Evolutionary conservation across 1,140 invertebrate species (phyloP).

Genomic region (Drosophila pachea): DNA sequence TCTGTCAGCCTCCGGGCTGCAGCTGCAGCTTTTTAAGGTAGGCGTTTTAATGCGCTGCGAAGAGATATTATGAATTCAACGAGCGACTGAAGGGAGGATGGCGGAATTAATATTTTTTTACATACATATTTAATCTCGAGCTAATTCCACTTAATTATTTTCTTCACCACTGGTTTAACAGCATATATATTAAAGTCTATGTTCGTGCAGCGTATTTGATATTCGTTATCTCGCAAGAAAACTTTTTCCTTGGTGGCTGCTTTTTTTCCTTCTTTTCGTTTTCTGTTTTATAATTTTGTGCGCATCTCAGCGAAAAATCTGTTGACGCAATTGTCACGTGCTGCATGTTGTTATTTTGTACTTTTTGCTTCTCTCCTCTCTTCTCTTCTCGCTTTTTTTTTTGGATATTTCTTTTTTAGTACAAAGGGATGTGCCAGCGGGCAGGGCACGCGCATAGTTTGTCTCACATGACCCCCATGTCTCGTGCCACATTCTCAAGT

Average conservation of each 20-base stretch:
- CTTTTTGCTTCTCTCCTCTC: too few relatives aligned
- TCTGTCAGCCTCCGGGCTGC: conserved; percentile 4
- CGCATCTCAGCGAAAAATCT: conserved; percentile 77
- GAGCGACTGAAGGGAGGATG: too few relatives aligned
- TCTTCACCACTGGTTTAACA: not conserved
- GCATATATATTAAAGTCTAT: too few relatives aligned
- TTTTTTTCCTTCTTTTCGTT: conserved; percentile 12
- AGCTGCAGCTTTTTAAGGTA: conserved; percentile 45
- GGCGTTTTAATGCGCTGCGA: conserved; percentile 46
- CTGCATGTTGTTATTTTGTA: conserved; percentile 32
- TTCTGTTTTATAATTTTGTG: conserved; percentile 64
- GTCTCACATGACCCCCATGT: conserved; percentile 23
- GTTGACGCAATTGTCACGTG: conserved; percentile 77
- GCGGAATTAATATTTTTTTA: too few relatives aligned
- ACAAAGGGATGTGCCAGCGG: conserved; percentile 50
- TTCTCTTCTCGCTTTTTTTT: not conserved
- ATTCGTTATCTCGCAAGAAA: too few relatives aligned
- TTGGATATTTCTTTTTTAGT: conserved; percentile 3
- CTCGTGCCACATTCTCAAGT: conserved; percentile 59
- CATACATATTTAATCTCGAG: too few relatives aligned
- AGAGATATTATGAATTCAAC: not conserved
- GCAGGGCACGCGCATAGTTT: conserved; percentile 55
- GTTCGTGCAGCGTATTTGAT: not conserved
- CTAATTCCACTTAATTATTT: too few relatives aligned
- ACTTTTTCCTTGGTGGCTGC: not conserved